These are phyloP conservation scores for Xiphorhynchus erythropygius DNA, from an alignment of 2,797 vertebrate genomes.

Conservation along the genomic window DNA sequence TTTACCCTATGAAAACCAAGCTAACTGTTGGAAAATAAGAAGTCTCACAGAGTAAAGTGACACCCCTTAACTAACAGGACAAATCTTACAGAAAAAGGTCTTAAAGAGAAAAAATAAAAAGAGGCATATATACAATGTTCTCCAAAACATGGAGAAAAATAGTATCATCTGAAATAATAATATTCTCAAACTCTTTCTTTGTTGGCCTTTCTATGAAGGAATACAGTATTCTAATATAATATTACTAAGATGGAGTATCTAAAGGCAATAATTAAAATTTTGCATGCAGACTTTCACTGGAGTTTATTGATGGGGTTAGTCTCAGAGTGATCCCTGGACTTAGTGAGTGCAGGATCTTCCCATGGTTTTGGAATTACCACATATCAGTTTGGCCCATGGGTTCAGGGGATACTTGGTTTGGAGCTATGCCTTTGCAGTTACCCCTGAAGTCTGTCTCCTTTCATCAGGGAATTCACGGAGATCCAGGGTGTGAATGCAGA, in stretches of 20 bases:
- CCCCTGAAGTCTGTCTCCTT: neutral
- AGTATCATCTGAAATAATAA: neutral
- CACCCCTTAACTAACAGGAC: neutral
- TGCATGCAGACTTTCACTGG: neutral
- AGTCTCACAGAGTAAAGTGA: neutral
- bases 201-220: neutral
- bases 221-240: neutral
- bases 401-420: neutral
- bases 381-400: neutral
- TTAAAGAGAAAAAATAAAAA: too few relatives aligned
- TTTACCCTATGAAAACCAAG: constrained; percentile 37
- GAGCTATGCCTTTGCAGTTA: neutral
- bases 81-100: neutral
- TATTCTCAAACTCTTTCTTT: neutral
- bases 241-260: neutral
- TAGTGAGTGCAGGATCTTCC: neutral
- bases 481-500: neutral
- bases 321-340: neutral
- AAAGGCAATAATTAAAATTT: neutral
- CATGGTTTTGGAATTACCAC: neutral
- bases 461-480: neutral
- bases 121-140: neutral
- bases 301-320: neutral
- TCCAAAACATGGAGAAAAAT: neutral
- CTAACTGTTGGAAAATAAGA: neutral